These are phyloP conservation scores for Nymphalis polychloros DNA, from an alignment of 2,888 invertebrate genomes.

Conservation along the genomic window DNA sequence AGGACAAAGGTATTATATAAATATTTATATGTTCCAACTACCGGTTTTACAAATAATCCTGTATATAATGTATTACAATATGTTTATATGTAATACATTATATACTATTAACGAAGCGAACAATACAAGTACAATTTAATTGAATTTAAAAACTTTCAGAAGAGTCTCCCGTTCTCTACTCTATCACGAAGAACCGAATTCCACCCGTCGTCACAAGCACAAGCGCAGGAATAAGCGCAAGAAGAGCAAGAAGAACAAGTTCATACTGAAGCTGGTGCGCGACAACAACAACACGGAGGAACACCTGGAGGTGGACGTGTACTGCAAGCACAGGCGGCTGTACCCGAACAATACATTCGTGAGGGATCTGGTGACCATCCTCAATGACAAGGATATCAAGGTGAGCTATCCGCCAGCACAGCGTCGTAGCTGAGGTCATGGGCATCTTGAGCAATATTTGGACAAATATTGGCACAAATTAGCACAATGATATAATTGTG, in stretches of 20 bases:
- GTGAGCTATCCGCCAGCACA: constrained; percentile 41
- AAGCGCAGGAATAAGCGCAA: constrained; percentile 45
- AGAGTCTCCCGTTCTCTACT: constrained; percentile 68
- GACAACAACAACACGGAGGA: constrained; percentile 54
- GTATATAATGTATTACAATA: too few relatives aligned
- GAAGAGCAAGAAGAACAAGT: constrained; percentile 61
- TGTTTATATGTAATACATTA: too few relatives aligned
- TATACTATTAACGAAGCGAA: too few relatives aligned
- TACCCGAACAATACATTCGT: constrained; percentile 70
- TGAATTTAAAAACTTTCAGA: constrained; percentile 40
- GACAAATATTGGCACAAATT: too few relatives aligned
- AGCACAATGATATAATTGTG: too few relatives aligned
- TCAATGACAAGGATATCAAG: constrained; percentile 67
- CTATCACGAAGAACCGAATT: constrained; percentile 44
- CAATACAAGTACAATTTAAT: neutral
- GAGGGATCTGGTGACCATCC: constrained; percentile 65
- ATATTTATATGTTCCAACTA: too few relatives aligned
- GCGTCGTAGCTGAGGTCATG: neutral
- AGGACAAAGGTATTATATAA: constrained; percentile 49
- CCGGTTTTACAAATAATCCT: too few relatives aligned
- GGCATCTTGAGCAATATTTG: neutral
- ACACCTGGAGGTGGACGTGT: constrained; percentile 66
- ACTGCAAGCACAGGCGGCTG: constrained; percentile 59
- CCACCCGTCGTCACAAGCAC: constrained; percentile 41
- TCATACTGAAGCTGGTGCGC: constrained; percentile 61